Percentiles rank a stretch among this genome's conserved stretches.
These are phyloP conservation scores for Dryocosmus kuriphilus DNA, from an alignment of 2,888 invertebrate species.

Conservation along the genomic window DNA sequence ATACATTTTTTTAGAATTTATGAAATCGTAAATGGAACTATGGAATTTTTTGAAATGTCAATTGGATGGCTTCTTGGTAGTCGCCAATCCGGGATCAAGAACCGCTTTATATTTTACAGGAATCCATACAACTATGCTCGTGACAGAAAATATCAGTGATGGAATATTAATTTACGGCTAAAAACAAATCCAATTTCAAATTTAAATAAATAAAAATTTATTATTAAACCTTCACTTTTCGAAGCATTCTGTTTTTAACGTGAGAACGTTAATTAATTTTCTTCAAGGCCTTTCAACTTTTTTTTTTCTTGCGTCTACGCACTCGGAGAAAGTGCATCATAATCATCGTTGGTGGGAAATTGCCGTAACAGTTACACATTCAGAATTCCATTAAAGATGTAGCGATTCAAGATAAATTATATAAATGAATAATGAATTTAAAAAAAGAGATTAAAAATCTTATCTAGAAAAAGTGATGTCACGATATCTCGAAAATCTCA, in stretches of 20 bases:
- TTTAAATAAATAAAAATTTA: too few species aligned
- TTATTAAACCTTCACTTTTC: too few species aligned
- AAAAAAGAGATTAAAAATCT: too few species aligned
- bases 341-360: slow-evolving; percentile 29
- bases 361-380: slow-evolving; percentile 19
- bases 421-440: background rate
- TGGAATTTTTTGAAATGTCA: background rate
- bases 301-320: slow-evolving; percentile 20
- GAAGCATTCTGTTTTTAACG: too few species aligned
- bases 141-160: background rate
- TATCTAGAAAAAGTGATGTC: too few species aligned
- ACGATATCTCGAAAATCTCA: too few species aligned
- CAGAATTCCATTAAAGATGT: background rate
- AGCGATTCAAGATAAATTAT: background rate
- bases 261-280: background rate
- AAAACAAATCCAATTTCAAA: background rate
- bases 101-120: slow-evolving; percentile 23
- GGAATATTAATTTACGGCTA: background rate
- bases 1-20: background rate
- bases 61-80: background rate
- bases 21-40: background rate
- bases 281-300: background rate
- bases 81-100: slow-evolving; percentile 28
- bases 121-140: slow-evolving; percentile 8
- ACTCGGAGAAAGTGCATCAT: slow-evolving; percentile 21